Percentiles rank a stretch among this genome's conserved stretches.
These are phyloP conservation scores for Coelinius sp. DNA, from an alignment of 2,888 invertebrate species.

Conservation along the genomic window DNA sequence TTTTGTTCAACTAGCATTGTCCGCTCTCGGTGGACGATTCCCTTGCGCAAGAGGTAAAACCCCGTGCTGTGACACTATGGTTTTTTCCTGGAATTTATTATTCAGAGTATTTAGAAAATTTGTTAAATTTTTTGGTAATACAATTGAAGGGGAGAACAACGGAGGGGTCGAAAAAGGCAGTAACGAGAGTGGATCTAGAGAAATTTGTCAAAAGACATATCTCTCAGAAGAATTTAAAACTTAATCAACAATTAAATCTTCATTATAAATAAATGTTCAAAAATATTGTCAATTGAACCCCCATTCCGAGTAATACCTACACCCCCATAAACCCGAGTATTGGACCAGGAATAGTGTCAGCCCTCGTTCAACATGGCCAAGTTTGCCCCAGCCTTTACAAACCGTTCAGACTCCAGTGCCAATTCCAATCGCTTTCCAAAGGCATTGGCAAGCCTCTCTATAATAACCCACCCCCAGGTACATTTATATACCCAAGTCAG, in stretches of 20 bases:
- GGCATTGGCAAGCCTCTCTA: too few relatives aligned
- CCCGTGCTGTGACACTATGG: neutral
- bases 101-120: constrained; percentile 17
- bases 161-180: too few relatives aligned
- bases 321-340: too few relatives aligned
- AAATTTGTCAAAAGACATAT: too few relatives aligned
- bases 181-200: too few relatives aligned
- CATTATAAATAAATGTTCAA: too few relatives aligned
- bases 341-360: neutral
- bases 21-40: constrained; percentile 51
- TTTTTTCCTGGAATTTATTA: neutral
- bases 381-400: neutral
- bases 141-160: neutral
- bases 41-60: too few relatives aligned
- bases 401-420: constrained; percentile 44
- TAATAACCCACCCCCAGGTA: constrained; percentile 28
- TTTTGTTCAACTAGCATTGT: constrained; percentile 69
- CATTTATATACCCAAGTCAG: constrained; percentile 41
- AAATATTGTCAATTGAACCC: too few relatives aligned
- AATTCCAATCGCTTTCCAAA: constrained; percentile 56
- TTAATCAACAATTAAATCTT: too few relatives aligned
- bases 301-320: too few relatives aligned
- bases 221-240: too few relatives aligned
- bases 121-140: constrained; percentile 11
- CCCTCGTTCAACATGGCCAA: neutral